Base-by-base conservation (phyloP, 2,113 vertebrate species). In the Haemorhous mexicanus region DNA sequence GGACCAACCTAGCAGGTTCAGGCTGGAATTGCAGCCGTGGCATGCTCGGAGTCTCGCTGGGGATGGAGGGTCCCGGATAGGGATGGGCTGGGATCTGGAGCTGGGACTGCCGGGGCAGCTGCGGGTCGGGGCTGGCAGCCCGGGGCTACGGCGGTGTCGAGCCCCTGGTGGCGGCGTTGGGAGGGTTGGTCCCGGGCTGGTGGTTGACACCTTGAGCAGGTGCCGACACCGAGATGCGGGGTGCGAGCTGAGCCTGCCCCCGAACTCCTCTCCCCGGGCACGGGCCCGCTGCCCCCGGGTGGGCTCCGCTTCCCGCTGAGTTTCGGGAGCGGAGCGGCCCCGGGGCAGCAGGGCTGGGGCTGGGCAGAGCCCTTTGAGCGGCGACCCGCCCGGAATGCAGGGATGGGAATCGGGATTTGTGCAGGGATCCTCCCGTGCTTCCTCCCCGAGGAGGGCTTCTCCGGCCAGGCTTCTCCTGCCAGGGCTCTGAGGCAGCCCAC, bases 151-250 rank as follows among this genome's bases (percentile, higher is more conserved):
- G 27, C 1, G 0, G 37, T 6, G 19, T 6, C 44, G 30, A 15
- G 16, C 13, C 76, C 17, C 1, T 0, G 28, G 27, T 8, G 35
- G 4, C 0, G 20, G 62, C 1, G 0, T 6, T 16, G 55, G 61
- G 30, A 62, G 39, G 49, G 8, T 16, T 23, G 35, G 44, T 62
- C 28, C 43, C 22, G 11, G 37, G 6, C 1, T 33, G 43, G 41
- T 27, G 53, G 77, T 27, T 30, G 78, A 3, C 56, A 30, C 72
- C 52, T 43, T 27, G 62, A 5, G 61, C 46, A 6, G 50, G 28
- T 2, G 43, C 11, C n/a, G 24, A 14, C 67, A 10, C 43, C 20
- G 2, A n/a, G 30, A 7, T 0, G 2, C 0, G 14, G 41, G 58
- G n/a, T 19, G 32, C 32, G 3, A 10, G 56, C 43, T 11, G 12